Evolutionary conservation across 2,797 vertebrate species (phyloP).

Genomic region (Mormyrus hasselquistii): DNA sequence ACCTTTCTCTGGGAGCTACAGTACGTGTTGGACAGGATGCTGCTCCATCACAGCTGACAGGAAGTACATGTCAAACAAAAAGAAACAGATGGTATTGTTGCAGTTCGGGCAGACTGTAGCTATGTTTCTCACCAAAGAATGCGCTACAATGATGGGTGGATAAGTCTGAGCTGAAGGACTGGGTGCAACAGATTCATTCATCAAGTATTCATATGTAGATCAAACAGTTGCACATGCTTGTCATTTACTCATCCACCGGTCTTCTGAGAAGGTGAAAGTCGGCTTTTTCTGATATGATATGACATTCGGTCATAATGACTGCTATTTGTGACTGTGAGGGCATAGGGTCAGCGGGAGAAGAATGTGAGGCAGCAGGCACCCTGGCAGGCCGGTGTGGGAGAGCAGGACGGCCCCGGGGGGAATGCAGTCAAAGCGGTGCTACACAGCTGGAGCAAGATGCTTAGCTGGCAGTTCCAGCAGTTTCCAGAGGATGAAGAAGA

Average conservation of each 20-base stretch:
- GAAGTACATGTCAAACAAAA: background rate
- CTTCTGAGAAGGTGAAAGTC: no score
- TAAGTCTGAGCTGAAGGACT: background rate
- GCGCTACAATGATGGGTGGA: background rate
- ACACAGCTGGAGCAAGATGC: slow-evolving; percentile 47
- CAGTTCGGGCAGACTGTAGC: background rate
- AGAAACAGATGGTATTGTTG: background rate
- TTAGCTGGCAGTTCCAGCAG: slow-evolving; percentile 50
- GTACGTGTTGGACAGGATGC: background rate
- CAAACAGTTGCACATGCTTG: background rate
- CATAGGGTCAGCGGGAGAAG: slow-evolving; percentile 51
- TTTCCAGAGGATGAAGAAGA: slow-evolving; percentile 26
- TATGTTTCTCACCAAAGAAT: background rate
- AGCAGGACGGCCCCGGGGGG: slow-evolving; percentile 38
- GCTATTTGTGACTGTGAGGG: slow-evolving; percentile 17
- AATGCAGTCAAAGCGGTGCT: slow-evolving; percentile 30
- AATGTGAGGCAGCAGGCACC: slow-evolving; percentile 49
- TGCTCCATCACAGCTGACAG: slow-evolving; percentile 46
- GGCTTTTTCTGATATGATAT: no score
- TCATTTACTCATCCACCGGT: background rate
- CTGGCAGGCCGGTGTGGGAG: slow-evolving; percentile 34
- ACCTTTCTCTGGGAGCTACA: background rate
- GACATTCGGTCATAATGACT: background rate
- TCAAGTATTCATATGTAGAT: background rate
- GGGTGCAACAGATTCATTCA: background rate